Evolutionary conservation across 1,140 invertebrate species (phyloP), one percentile per base, ranked within the genome.

Genomic region (Drosophila virilis): DNA sequence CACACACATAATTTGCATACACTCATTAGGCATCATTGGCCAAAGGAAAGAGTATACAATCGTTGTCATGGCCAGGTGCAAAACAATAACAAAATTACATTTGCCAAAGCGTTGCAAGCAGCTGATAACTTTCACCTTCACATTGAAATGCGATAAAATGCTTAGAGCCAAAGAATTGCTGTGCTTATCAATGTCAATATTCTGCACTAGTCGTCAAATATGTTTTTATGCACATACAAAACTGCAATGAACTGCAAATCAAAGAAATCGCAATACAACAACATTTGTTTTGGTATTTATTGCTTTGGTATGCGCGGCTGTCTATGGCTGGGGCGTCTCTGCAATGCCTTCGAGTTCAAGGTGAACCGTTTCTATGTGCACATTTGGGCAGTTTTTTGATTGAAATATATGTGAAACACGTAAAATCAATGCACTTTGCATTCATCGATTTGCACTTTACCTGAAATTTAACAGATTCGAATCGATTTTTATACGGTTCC

Each of bases 61-160:
- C 8, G 57, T 46, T 10, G 13, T 13, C 10, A 28, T 15, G 12
- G 57, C n/a, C 22, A 33, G 0, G 1, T 9, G 10, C 9, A 10
- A 33, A 2, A 33, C 10, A 40, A 38, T 35, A 37, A 67, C 40
- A 73, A 60, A 54, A 33, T 78, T 59, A n/a, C 33, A 37, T 6
- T 65, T 38, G 51, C 15, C 58, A 61, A 62, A 69, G 42, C 66
- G 70, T 48, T 42, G 38, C 52, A 45, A 77, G 46, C 80, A 84
- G 80, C 80, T 82, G 83, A 71, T 82, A 81, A 89, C 83, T 86
- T 86, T 86, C 80, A 86, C 83, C 83, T 86, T 86, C 84, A 86
- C 83, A 81, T 83, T 89, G 83, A 71, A 54, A 64, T 43, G 58
- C 57, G 48, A 80, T 68, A 71, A 78, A 66, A 38, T 50, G 38